Percentiles rank a stretch among this genome's conserved stretches.
Conservation (phyloP, 2,113 vertebrate species). For the Hemicordylus capensis region DNA sequence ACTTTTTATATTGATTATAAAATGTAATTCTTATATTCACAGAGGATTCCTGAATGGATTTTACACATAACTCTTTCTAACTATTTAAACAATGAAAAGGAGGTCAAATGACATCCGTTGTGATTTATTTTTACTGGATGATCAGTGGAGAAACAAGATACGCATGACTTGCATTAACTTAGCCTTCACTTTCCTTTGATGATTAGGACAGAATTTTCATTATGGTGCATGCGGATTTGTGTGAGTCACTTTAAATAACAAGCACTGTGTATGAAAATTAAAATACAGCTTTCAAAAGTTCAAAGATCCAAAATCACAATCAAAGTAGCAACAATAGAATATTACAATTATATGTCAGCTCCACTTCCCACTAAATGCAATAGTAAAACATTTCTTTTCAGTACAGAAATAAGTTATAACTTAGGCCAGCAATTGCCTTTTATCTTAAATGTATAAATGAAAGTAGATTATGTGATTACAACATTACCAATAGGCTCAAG, state of each 20-base stretch:
- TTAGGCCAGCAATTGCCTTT: neutral
- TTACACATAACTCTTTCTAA: conserved; percentile 29
- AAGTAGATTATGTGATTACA: conserved; percentile 1
- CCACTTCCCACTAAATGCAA: neutral
- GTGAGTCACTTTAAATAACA: conserved; percentile 55
- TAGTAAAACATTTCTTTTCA: neutral
- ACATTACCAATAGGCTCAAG: neutral
- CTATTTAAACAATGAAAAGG: conserved; percentile 57
- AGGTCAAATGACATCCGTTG: conserved; percentile 47
- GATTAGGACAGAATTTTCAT: conserved; percentile 68
- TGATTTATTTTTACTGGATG: conserved; percentile 68
- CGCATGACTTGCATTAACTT: conserved; percentile 55
- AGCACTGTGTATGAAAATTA: conserved; percentile 50
- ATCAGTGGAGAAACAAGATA: conserved; percentile 65
- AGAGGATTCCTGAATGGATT: conserved; percentile 30
- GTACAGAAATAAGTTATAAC: neutral
- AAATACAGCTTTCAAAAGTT: conserved; percentile 61
- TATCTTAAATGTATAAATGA: neutral
- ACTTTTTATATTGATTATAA: neutral
- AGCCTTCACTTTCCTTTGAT: conserved; percentile 70
- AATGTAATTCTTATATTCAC: conserved; percentile 22
- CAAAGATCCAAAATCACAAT: conserved; percentile 7
- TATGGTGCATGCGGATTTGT: conserved; percentile 62
- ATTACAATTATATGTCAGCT: neutral
- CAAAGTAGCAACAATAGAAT: conserved; percentile 14